Evolutionary conservation across 1,140 invertebrate genomes (phyloP).

Genomic region (Delia radicum): DNA sequence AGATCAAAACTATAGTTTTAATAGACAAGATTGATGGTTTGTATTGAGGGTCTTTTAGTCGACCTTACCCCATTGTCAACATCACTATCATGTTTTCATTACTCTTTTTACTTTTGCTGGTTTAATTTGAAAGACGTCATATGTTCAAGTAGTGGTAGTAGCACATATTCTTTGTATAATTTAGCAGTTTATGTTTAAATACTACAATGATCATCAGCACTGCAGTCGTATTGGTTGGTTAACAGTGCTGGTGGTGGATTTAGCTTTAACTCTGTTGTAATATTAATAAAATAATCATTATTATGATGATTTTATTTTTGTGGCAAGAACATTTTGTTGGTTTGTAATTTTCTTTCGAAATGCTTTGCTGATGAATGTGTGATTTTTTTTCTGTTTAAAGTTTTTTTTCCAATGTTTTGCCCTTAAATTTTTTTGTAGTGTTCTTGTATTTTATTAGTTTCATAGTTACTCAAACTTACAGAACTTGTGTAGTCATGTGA

Average conservation of each 20-base stretch:
- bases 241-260: not conserved
- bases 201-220: not conserved
- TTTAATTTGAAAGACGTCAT: not conserved
- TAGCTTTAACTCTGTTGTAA: too few species aligned
- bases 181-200: not conserved
- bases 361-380: not conserved
- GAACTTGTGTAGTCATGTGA: not conserved
- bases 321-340: not conserved
- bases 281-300: too few species aligned
- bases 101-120: too few species aligned
- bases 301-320: not conserved
- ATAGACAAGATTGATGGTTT: too few species aligned
- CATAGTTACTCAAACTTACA: too few species aligned
- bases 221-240: not conserved
- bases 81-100: not conserved
- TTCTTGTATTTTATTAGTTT: too few species aligned
- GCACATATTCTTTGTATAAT: not conserved
- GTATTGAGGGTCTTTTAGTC: too few species aligned
- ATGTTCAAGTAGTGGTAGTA: not conserved
- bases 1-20: too few species aligned
- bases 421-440: too few species aligned
- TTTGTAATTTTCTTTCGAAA: not conserved
- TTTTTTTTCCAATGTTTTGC: too few species aligned
- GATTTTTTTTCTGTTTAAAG: not conserved
- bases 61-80: not conserved